Conservation (phyloP, 2,797 vertebrate species). For the Eurystomus glaucurus region DNA sequence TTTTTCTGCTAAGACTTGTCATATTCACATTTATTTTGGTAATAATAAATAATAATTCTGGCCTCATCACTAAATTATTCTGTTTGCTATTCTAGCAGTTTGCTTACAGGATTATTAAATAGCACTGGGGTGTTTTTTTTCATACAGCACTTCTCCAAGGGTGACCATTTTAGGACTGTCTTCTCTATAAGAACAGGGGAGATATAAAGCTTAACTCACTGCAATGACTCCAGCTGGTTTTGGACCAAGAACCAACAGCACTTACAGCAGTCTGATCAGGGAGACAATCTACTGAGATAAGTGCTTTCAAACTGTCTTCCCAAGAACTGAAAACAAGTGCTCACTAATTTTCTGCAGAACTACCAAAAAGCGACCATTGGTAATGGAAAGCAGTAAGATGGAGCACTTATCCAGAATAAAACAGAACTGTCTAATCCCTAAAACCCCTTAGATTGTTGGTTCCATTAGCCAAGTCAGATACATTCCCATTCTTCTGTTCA, state of each 20-base stretch:
- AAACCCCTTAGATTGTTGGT: neutral
- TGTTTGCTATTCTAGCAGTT: neutral
- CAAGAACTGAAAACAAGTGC: neutral
- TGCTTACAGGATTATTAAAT: neutral
- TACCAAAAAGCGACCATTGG: neutral
- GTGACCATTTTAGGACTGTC: constrained; percentile 26
- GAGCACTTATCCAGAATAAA: neutral
- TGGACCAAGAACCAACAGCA: neutral
- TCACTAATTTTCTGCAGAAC: neutral
- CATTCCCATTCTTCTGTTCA: constrained; percentile 30
- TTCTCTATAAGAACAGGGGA: neutral
- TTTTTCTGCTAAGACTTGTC: neutral
- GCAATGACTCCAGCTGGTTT: neutral
- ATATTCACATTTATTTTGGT: neutral
- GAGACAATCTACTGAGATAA: neutral
- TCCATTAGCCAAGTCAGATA: neutral
- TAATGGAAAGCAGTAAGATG: neutral
- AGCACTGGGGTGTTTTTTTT: neutral
- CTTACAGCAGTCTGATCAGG: neutral
- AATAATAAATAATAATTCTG: neutral
- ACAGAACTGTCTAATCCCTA: neutral
- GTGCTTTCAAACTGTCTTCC: neutral
- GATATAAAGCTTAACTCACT: neutral
- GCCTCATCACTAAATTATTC: constrained; percentile 17
- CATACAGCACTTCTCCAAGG: neutral